Percentiles rank a stretch among this genome's conserved stretches.
These are phyloP conservation scores for Cirrhinus mrigala DNA, from an alignment of 2,797 vertebrate species.

Conservation along the genomic window DNA sequence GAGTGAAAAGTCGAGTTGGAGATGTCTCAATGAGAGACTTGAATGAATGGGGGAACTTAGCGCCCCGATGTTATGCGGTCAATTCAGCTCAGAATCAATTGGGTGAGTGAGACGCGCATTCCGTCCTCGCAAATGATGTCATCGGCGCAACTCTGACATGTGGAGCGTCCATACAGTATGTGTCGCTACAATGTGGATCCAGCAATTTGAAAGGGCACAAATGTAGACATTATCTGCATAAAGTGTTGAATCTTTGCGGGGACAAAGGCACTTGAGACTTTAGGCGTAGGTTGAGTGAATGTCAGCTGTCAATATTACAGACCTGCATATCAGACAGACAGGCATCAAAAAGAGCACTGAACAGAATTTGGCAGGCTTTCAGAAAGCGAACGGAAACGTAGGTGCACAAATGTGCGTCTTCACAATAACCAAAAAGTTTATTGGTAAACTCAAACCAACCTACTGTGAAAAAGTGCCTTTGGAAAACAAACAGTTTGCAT, in stretches of 20 bases:
- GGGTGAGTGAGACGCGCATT: neutral
- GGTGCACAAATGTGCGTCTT: conserved; percentile 11
- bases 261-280: neutral
- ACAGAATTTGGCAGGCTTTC: conserved; percentile 11
- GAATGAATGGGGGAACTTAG: conserved; percentile 17
- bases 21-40: conserved; percentile 34
- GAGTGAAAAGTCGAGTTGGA: conserved; percentile 12
- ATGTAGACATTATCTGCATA: neutral
- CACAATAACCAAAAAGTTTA: conserved; percentile 29
- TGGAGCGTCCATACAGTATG: neutral
- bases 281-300: neutral
- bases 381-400: conserved; percentile 17
- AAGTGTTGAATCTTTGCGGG: neutral
- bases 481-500: conserved; percentile 56
- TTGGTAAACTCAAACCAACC: conserved; percentile 44
- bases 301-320: neutral
- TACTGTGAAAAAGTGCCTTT: conserved; percentile 46
- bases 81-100: neutral
- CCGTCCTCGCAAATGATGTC: neutral
- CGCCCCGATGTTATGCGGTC: neutral
- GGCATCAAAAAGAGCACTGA: neutral
- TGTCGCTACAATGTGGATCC: neutral
- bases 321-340: neutral
- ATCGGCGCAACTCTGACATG: neutral
- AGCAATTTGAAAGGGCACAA: neutral